Evolutionary conservation across 2,888 invertebrate genomes (phyloP), one percentile per base, ranked within the genome.

Genomic region (Megamerina dolium): DNA sequence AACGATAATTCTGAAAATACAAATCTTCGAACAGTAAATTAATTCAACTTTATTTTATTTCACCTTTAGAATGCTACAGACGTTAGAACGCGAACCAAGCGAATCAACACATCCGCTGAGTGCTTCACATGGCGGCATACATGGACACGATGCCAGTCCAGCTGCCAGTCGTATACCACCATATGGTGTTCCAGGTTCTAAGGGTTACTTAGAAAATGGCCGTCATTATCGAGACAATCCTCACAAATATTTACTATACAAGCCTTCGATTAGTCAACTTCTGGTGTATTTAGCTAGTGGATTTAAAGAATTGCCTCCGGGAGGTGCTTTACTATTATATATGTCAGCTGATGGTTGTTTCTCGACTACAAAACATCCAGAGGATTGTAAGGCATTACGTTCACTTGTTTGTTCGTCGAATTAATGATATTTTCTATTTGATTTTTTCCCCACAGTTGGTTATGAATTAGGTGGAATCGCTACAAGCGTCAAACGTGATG

Each of bases 181-280:
- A 54, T 73, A 72, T 47, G 75, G 80, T 72, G 71, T 71, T 23
- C 76, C 77, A 26, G 74, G 72, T 48, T 73, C 73, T 40, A 73
- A 73, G 48, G 73, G 73, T 40, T 80, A 80, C 59, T 74, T 81
- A 59, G 87, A 87, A 68, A 86, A 87, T 68, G 85, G 85, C 27
- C 77, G 82, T 43, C 72, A 76, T 45, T 80, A 83, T 67, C 75
- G 88, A 62, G 88, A 90, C 72, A 96, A 95, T 75, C 95, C 95
- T 31, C 95, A 95, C 76, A 96, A 96, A 74, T 94, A 93, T 75
- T 78, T 96, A 58, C 78, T 96, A 57, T 96, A 91, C 75, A 93
- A 92, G 72, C 96, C 96, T 44, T 89, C 92, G 38, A 84, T 93
- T 59, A 88, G 87, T 69, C 94, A 95, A 75, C 83, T 95, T 45